A percentile compares a stretch with the other conserved stretches of the same genome.
These are phyloP conservation scores for Sebastiscus albofasciatus DNA, from an alignment of 2,797 vertebrate genomes.

Conservation along the genomic window DNA sequence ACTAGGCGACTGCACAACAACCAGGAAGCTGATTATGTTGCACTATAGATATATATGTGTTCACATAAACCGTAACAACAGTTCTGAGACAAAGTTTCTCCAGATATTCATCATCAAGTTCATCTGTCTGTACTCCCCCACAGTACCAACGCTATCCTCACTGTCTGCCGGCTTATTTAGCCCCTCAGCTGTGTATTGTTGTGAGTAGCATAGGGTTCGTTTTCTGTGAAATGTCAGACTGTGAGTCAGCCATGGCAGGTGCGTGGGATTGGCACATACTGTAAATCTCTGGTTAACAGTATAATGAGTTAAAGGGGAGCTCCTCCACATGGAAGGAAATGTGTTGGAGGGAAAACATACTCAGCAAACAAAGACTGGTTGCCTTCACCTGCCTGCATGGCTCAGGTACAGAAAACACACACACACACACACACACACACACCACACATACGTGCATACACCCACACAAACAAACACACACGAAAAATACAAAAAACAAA, in stretches of 20 bases:
- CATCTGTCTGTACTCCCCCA: conserved; percentile 40
- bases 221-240: conserved; percentile 66
- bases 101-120: conserved; percentile 32
- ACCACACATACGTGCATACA: background rate
- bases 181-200: conserved; percentile 53
- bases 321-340: conserved; percentile 43
- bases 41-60: background rate
- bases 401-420: background rate
- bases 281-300: conserved; percentile 58
- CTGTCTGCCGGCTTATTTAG: conserved; percentile 45
- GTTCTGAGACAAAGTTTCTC: conserved; percentile 19
- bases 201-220: conserved; percentile 46
- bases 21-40: background rate
- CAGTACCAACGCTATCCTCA: conserved; percentile 23
- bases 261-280: conserved; percentile 59
- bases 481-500: too few relatives aligned
- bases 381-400: conserved; percentile 29
- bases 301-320: conserved; percentile 48
- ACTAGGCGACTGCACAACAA: background rate
- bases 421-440: background rate
- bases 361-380: conserved; percentile 14
- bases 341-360: conserved; percentile 26
- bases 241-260: conserved; percentile 63
- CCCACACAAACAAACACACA: background rate
- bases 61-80: background rate